These are phyloP conservation scores for Micrasema longulum DNA, from an alignment of 1,140 invertebrate species.

Conservation along the genomic window DNA sequence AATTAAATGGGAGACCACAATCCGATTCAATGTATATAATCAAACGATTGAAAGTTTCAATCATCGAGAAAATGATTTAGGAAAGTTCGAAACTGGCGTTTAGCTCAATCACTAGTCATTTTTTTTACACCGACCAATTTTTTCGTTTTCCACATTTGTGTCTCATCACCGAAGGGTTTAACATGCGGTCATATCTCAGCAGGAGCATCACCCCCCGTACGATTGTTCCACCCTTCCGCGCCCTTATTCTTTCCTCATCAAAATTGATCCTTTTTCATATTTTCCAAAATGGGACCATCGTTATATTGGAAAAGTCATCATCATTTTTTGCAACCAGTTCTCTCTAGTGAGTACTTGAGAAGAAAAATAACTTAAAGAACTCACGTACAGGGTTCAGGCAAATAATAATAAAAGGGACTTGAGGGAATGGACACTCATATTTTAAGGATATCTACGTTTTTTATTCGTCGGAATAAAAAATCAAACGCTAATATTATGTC, in stretches of 20 bases:
- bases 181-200: constrained; percentile 38
- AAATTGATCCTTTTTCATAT: constrained; percentile 49
- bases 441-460: too few relatives aligned
- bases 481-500: too few relatives aligned
- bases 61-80: too few relatives aligned
- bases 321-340: constrained; percentile 53
- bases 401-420: constrained; percentile 10
- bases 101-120: too few relatives aligned
- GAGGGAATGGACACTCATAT: not conserved
- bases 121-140: too few relatives aligned
- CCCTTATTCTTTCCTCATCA: not conserved
- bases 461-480: too few relatives aligned
- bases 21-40: too few relatives aligned
- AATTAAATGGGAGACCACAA: too few relatives aligned
- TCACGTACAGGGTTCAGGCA: constrained; percentile 8
- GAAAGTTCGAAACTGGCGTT: too few relatives aligned
- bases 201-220: constrained; percentile 50
- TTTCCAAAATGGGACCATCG: constrained; percentile 56
- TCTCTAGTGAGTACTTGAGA: constrained; percentile 5
- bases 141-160: too few relatives aligned
- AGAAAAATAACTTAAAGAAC: not conserved
- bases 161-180: too few relatives aligned
- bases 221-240: constrained; percentile 49
- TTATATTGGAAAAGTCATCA: constrained; percentile 56
- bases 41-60: too few relatives aligned